phyloP scores from a whole-genome alignment of 2,888 invertebrate genomes.

The Allacma fusca region DNA sequence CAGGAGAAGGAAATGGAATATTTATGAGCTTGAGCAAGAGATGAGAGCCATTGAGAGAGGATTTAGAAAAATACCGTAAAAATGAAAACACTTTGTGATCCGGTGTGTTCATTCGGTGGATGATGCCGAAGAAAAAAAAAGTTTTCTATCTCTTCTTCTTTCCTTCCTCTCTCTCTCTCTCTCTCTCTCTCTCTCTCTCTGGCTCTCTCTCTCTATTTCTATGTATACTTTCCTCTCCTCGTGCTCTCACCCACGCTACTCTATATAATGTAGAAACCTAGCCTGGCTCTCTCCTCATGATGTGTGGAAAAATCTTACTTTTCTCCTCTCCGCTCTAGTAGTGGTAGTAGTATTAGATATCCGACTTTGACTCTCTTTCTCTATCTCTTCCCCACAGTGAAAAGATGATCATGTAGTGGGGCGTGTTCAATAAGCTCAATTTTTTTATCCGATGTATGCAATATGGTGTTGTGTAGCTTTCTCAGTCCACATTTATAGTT shows the following conservation, averaged over 20 bases:
- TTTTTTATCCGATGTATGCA: conserved; percentile 27
- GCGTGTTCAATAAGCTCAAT: conserved; percentile 38
- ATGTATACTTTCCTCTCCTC: too few relatives aligned
- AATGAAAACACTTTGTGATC: conserved; percentile 48
- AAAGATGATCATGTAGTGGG: conserved; percentile 1
- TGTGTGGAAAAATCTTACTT: too few relatives aligned
- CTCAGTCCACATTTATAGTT: background rate
- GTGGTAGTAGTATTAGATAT: background rate
- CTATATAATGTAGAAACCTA: too few relatives aligned
- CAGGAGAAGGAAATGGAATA: conserved; percentile 49
- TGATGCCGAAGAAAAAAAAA: background rate
- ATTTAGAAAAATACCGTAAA: conserved; percentile 42
- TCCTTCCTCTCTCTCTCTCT: conserved; percentile 1
- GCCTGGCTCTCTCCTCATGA: too few relatives aligned
- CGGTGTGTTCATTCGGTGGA: conserved; percentile 34
- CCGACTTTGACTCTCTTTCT: background rate
- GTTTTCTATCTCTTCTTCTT: background rate
- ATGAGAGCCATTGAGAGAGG: conserved; percentile 41
- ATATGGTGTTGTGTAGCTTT: background rate
- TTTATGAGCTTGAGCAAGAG: conserved; percentile 45
- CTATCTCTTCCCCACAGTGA: background rate
- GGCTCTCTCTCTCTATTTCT: background rate
- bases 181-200: background rate
- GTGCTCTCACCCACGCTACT: too few relatives aligned
- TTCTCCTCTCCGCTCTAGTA: too few relatives aligned